These are phyloP conservation scores for Hipposideros armiger DNA, from an alignment of 2,113 vertebrate species.

Conservation along the genomic window DNA sequence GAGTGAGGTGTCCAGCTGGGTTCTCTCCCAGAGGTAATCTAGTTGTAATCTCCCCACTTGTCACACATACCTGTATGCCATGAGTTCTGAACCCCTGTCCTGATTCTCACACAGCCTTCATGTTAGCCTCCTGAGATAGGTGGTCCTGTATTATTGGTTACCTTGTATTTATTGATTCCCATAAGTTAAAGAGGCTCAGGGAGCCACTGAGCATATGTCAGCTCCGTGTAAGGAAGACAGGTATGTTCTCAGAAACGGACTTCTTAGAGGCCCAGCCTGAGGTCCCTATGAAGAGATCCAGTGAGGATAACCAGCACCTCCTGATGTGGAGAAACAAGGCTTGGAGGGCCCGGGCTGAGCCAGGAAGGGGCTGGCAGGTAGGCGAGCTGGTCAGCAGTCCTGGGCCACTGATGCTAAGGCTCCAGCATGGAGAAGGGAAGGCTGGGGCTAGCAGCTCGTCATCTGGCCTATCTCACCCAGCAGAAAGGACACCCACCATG, in stretches of 20 bases:
- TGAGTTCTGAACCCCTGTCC: not conserved
- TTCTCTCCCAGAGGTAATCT: not conserved
- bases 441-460: not conserved
- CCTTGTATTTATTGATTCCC: not conserved
- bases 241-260: not conserved
- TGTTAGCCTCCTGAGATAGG: not conserved
- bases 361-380: not conserved
- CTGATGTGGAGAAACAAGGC: not conserved
- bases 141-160: not conserved
- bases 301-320: not conserved
- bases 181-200: not conserved
- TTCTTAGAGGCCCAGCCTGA: not conserved
- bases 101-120: not conserved
- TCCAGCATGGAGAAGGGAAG: rapidly evolving
- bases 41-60: not conserved
- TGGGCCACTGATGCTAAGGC: no score
- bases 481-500: not conserved
- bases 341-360: not conserved
- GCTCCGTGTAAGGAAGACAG: not conserved
- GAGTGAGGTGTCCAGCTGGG: not conserved
- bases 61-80: rapidly evolving
- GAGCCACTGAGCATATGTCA: not conserved
- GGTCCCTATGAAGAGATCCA: not conserved
- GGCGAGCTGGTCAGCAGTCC: not conserved
- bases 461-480: not conserved